Conservation (phyloP, 2,797 vertebrate genomes). For the Prunella strophiata region DNA sequence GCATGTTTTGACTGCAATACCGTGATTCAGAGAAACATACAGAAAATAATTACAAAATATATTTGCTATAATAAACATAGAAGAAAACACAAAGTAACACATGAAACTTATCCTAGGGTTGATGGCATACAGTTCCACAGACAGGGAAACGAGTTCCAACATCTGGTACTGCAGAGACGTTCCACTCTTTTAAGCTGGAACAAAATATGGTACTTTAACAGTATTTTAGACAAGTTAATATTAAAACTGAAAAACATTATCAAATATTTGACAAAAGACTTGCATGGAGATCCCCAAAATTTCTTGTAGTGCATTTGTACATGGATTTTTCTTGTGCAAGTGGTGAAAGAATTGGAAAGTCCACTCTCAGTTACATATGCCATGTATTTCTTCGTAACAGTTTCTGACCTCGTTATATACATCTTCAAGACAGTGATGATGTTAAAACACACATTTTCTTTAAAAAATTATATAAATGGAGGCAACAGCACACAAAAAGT, state of each 20-base stretch:
- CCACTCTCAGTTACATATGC: not conserved
- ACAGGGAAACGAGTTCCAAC: not conserved
- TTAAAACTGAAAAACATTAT: rapidly evolving
- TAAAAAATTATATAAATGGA: not conserved
- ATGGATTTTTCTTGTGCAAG: not conserved
- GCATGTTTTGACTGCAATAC: not conserved
- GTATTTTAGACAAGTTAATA: not conserved
- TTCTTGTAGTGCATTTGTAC: not conserved
- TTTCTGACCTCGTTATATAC: not conserved
- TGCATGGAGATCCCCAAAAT: not conserved
- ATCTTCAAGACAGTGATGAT: not conserved
- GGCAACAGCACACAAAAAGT: not conserved
- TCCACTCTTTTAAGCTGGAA: not conserved
- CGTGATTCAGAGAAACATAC: not conserved
- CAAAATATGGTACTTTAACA: not conserved
- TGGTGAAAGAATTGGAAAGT: not conserved
- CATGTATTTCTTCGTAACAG: not conserved
- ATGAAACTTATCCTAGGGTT: not conserved
- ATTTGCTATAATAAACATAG: not conserved
- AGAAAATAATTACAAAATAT: not conserved
- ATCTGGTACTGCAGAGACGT: not conserved
- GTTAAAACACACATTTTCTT: not conserved
- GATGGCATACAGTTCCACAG: not conserved
- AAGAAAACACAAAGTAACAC: not conserved
- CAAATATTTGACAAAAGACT: not conserved